Percentiles rank a stretch among this genome's conserved stretches.
Evolutionary conservation across 2,797 vertebrate species (phyloP).

Genomic region (Pantherophis vulpinus): DNA sequence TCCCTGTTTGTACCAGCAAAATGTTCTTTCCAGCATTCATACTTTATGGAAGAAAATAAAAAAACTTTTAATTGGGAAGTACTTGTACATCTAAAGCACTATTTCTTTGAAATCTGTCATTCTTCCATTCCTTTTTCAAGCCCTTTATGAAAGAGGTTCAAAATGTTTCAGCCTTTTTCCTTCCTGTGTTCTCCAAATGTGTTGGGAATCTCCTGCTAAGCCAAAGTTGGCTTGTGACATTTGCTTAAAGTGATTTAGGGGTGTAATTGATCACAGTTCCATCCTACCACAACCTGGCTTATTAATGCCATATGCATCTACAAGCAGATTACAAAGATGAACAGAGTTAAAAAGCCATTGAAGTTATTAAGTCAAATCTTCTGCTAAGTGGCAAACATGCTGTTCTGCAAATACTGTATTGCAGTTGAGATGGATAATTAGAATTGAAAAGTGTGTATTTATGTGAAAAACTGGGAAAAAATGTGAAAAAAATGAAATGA

Average conservation of each 20-base stretch:
- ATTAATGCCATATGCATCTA: not conserved
- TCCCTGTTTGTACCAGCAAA: not conserved
- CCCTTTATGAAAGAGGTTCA: not conserved
- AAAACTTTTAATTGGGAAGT: not conserved
- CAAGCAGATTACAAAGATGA: not conserved
- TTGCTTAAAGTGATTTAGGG: not conserved
- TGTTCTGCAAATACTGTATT: not conserved
- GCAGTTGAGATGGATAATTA: not conserved
- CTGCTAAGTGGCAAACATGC: not conserved
- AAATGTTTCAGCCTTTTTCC: not conserved
- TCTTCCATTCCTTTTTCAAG: not conserved
- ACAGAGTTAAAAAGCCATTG: not conserved
- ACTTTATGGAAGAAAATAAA: not conserved
- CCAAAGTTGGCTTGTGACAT: not conserved
- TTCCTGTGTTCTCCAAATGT: not conserved
- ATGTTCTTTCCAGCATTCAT: not conserved
- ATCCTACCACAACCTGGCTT: not conserved
- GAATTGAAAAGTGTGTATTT: not conserved
- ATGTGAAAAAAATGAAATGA: not conserved
- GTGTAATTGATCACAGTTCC: not conserved
- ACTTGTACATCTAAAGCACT: not conserved
- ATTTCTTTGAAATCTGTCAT: not conserved
- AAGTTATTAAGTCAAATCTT: not conserved
- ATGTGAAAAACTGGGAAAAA: not conserved
- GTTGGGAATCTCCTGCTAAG: not conserved